Evolutionary conservation across 2,888 invertebrate genomes (phyloP), one percentile per base, ranked within the genome.

Genomic region (Nematopogon swammerdamellus): DNA sequence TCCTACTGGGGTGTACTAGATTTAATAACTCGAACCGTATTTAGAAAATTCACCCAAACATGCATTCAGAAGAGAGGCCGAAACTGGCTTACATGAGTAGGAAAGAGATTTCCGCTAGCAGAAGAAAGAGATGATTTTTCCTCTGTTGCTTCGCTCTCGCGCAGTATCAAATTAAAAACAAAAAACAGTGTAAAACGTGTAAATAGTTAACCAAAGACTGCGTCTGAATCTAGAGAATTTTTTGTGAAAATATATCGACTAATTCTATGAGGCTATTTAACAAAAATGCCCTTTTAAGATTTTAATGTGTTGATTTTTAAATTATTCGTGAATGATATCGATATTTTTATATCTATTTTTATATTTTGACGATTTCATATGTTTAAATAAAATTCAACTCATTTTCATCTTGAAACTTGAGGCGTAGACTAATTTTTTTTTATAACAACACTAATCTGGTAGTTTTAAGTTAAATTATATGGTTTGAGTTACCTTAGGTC

Each of bases 191-290:
- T 52, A 50, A 42, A 62, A 64, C 60, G 61, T 70, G 68, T 72
- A 68, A 53, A 65, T 73, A 71, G 66, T 65, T 62, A 69, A 68
- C 79, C 79, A 76, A 79, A 79, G 79, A 79, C 77, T 74, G 71
- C 61, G 58, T 62, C 60, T 64, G 65, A 46, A 18, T 29, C 20
- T 42, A 36, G 43, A 19, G 19, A 48, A 42, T 43, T 36, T 17
- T 18, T 14, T n/a, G n/a, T n/a, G n/a, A n/a, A 5, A 19, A 43
- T 6, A 17, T 18, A 18, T 36, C 18, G 17, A 19, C 18, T 18
- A 44, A 18, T 47, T 11, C 17, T n/a, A n/a, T 36, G 43, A 43
- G 48, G 43, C 48, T 48, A 43, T 36, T 18, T n/a, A n/a, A n/a
- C n/a, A n/a, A n/a, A n/a, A n/a, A 47, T 25, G 25, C 25, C 5